Conservation (phyloP, 2,113 vertebrate genomes). For the Motacilla alba region DNA sequence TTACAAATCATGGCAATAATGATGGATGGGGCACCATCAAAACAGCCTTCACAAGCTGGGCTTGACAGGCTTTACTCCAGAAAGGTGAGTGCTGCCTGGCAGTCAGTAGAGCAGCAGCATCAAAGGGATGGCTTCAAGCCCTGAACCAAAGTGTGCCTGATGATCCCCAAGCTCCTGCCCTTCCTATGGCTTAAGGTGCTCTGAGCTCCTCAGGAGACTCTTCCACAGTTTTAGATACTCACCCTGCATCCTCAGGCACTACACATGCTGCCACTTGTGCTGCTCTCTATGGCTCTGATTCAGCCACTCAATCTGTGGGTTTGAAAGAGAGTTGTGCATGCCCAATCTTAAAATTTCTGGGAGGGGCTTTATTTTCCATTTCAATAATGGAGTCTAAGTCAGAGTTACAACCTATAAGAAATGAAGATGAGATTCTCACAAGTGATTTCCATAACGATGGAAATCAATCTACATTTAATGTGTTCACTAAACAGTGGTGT, state of each 20-base stretch:
- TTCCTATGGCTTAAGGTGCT: background rate
- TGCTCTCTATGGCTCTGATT: background rate
- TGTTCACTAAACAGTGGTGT: background rate
- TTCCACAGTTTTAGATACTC: background rate
- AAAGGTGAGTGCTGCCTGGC: background rate
- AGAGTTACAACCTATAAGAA: background rate
- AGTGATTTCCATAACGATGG: background rate
- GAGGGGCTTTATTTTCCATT: background rate
- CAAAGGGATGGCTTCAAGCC: rapidly evolving
- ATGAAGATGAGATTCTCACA: background rate
- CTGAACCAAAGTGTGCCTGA: background rate
- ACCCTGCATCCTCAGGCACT: background rate
- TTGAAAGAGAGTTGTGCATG: background rate
- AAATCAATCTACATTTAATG: background rate
- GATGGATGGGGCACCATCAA: background rate
- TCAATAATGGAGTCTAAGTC: background rate
- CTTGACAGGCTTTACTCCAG: background rate
- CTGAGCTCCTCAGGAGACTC: rapidly evolving
- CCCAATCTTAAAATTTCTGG: background rate
- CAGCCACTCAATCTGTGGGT: background rate
- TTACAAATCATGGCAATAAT: background rate
- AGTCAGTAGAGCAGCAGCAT: background rate
- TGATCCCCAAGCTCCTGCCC: rapidly evolving
- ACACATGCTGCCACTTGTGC: rapidly evolving
- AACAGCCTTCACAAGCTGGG: background rate